Conservation (phyloP, 2,113 vertebrate species). For the Orientallactaga bullata region DNA sequence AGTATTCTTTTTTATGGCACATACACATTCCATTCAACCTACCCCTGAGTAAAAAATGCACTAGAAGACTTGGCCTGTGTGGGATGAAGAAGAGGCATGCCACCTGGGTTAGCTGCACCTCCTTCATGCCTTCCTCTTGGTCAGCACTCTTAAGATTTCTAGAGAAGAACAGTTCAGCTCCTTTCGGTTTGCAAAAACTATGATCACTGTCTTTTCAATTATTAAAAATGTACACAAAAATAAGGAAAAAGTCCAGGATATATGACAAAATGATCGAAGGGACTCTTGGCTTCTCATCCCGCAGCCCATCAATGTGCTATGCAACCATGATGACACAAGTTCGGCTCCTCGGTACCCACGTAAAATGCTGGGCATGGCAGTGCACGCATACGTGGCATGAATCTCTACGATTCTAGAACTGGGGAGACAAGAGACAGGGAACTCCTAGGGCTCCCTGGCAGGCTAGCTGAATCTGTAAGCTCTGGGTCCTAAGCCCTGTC, state of each 20-base stretch:
- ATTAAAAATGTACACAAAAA: not conserved
- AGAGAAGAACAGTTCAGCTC: too few relatives aligned
- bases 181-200: not conserved
- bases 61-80: not conserved
- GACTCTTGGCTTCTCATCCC: not conserved
- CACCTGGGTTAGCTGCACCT: accelerated
- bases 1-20: not conserved
- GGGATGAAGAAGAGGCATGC: not conserved
- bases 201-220: not conserved
- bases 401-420: too few relatives aligned
- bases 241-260: not conserved
- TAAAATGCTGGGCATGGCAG: too few relatives aligned
- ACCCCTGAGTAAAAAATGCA: too few relatives aligned
- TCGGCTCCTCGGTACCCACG: too few relatives aligned
- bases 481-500: too few relatives aligned
- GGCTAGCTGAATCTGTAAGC: too few relatives aligned
- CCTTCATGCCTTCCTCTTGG: accelerated
- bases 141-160: not conserved
- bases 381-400: too few relatives aligned
- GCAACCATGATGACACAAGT: too few relatives aligned
- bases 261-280: not conserved
- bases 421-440: too few relatives aligned
- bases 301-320: not conserved
- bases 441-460: too few relatives aligned
- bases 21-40: not conserved